Conservation (phyloP, 2,797 vertebrate species). For the Clarias fuscus region DNA sequence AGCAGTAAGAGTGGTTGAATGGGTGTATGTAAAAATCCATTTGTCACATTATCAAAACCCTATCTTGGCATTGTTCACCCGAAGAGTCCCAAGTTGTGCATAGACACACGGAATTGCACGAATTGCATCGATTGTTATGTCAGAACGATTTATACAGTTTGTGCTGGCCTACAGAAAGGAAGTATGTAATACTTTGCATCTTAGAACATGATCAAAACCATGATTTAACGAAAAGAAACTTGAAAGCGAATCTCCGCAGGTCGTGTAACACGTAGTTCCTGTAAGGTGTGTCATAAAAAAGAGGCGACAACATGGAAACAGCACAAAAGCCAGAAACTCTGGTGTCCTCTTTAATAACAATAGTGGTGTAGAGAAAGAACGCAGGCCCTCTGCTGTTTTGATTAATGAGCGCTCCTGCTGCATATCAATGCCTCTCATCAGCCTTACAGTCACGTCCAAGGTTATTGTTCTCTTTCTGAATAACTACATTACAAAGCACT, state of each 20-base stretch:
- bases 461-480: slow-evolving; percentile 65
- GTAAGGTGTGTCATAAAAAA: neutral
- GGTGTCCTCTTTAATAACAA: slow-evolving; percentile 69
- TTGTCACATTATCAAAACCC: neutral
- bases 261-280: neutral
- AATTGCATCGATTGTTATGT: neutral
- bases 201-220: neutral
- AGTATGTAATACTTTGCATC: neutral
- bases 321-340: slow-evolving; percentile 60
- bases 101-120: neutral
- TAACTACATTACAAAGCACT: slow-evolving; percentile 61
- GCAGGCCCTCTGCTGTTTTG: slow-evolving; percentile 63
- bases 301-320: slow-evolving; percentile 45
- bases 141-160: neutral
- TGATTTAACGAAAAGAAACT: neutral
- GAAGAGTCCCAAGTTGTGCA: neutral
- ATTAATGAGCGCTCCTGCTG: slow-evolving; percentile 69
- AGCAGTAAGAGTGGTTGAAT: neutral
- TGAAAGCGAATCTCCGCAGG: neutral
- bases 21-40: neutral
- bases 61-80: neutral
- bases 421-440: slow-evolving; percentile 56
- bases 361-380: slow-evolving; percentile 71
- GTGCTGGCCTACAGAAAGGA: neutral
- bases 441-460: slow-evolving; percentile 69